These are phyloP conservation scores for Siphamia tubifer DNA, from an alignment of 2,113 vertebrate genomes.

Conservation along the genomic window DNA sequence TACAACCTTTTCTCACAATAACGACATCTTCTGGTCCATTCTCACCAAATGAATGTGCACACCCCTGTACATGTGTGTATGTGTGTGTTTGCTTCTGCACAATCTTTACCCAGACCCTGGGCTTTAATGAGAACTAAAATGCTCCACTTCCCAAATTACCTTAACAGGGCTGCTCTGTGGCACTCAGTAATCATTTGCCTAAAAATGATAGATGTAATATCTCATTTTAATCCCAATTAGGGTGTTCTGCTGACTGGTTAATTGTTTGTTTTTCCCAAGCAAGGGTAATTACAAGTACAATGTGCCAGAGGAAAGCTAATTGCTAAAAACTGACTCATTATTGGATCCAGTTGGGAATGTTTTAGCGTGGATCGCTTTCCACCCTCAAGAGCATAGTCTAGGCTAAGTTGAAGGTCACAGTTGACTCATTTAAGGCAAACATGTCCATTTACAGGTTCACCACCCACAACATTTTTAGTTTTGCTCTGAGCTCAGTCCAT, in stretches of 20 bases:
- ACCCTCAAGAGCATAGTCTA: conserved; percentile 17
- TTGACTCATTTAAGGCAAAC: conserved; percentile 39
- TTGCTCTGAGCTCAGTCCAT: background rate
- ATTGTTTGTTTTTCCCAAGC: conserved; percentile 78
- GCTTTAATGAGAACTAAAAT: conserved; percentile 58
- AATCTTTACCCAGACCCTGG: background rate
- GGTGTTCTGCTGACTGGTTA: conserved; percentile 75
- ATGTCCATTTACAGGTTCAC: conserved; percentile 26
- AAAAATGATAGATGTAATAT: conserved; percentile 73
- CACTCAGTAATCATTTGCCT: conserved; percentile 65
- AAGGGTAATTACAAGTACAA: conserved; percentile 74
- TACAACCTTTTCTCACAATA: conserved; percentile 33
- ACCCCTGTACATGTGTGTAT: background rate
- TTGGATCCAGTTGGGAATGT: conserved; percentile 58
- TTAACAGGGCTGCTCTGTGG: conserved; percentile 44
- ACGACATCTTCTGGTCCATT: background rate
- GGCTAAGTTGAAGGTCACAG: conserved; percentile 57
- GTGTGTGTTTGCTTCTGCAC: background rate
- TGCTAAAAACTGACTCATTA: conserved; percentile 74
- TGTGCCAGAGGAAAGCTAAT: conserved; percentile 70
- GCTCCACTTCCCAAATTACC: conserved; percentile 58
- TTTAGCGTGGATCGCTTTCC: conserved; percentile 46
- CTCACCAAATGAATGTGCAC: background rate
- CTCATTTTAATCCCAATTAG: conserved; percentile 77
- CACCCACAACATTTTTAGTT: conserved; percentile 1